Evolutionary conservation across 2,888 invertebrate species (phyloP).

Genomic region (Tinea trinotella): DNA sequence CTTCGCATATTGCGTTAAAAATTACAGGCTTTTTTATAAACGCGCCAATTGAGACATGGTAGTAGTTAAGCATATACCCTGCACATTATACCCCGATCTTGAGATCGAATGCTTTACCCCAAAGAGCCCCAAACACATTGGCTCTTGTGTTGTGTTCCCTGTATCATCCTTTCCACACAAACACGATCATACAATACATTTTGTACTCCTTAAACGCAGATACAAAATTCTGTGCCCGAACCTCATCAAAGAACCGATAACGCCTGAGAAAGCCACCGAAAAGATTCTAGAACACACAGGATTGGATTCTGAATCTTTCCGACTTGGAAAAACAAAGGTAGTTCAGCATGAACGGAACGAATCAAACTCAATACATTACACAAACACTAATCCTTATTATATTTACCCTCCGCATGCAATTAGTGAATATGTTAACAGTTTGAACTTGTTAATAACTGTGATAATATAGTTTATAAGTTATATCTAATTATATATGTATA

Average conservation of each 20-base stretch:
- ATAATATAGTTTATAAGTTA: conserved; percentile 3
- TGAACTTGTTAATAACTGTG: background rate
- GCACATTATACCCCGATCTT: background rate
- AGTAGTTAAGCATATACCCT: conserved; percentile 31
- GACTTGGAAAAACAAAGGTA: conserved; percentile 97
- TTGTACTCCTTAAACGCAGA: conserved; percentile 78
- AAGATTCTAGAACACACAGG: conserved; percentile 86
- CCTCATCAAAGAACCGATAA: conserved; percentile 80
- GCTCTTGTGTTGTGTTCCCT: conserved; percentile 46
- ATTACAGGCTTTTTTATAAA: conserved; percentile 35
- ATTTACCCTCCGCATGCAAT: background rate
- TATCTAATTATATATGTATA: background rate
- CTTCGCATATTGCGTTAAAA: conserved; percentile 30
- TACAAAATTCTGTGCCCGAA: conserved; percentile 99
- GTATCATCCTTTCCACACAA: conserved; percentile 27
- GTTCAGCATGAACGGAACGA: conserved; percentile 10
- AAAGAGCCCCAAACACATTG: conserved; percentile 44
- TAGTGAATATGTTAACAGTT: conserved; percentile 18
- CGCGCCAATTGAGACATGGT: conserved; percentile 42
- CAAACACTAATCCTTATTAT: background rate
- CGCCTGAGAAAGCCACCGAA: conserved; percentile 84
- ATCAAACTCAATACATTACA: background rate
- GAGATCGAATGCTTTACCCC: background rate
- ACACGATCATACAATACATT: conserved; percentile 25
- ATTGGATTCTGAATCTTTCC: conserved; percentile 94